phyloP scores from a whole-genome alignment of 2,113 vertebrate species.

The Pao palembangensis region DNA sequence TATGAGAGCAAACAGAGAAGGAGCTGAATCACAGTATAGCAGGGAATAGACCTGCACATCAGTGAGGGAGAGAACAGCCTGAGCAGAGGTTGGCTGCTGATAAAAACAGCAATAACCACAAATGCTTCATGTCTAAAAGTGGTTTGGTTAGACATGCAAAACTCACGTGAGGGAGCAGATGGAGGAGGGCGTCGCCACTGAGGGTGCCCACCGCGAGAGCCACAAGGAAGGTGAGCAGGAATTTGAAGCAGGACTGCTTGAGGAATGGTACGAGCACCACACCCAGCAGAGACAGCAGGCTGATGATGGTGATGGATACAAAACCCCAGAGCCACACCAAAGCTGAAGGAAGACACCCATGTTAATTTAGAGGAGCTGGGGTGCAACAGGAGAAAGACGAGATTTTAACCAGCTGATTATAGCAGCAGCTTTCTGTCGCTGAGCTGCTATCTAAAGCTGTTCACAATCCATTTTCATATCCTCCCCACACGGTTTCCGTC shows the following conservation, averaged over 20 bases:
- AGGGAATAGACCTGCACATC: not conserved
- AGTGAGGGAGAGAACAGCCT: not conserved
- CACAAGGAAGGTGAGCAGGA: slow-evolving; percentile 97
- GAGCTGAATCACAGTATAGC: slow-evolving; percentile 1
- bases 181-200: slow-evolving; percentile 95
- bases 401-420: not conserved
- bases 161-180: slow-evolving; percentile 95
- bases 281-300: slow-evolving; percentile 93
- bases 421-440: not conserved
- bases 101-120: not conserved
- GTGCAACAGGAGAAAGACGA: not conserved
- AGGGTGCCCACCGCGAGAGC: slow-evolving; percentile 97
- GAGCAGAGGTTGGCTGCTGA: not conserved
- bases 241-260: slow-evolving; percentile 98
- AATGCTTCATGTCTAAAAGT: not conserved
- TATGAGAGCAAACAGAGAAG: not conserved
- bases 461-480: not conserved
- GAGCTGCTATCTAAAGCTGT: not conserved
- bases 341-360: slow-evolving; percentile 59
- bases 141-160: not conserved
- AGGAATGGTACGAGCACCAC: slow-evolving; percentile 95
- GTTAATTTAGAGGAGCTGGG: too few relatives aligned
- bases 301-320: slow-evolving; percentile 97
- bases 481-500: slow-evolving; percentile 19
- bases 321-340: slow-evolving; percentile 96